phyloP scores from a whole-genome alignment of 1,140 invertebrate species.

The Calephelis nemesis region DNA sequence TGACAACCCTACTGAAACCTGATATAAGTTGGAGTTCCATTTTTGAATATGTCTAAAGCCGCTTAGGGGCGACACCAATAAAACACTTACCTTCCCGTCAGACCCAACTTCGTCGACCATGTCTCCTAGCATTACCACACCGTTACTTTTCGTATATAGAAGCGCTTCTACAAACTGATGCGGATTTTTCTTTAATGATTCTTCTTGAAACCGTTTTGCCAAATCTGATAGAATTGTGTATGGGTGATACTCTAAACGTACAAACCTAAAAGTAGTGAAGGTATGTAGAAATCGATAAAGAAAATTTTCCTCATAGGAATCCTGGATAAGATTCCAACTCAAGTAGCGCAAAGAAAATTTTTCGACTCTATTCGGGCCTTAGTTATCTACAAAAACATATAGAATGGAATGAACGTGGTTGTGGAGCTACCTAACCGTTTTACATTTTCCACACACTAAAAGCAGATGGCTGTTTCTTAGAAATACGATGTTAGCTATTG shows the following conservation, averaged over 20 bases:
- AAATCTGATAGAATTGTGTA: conserved; percentile 79
- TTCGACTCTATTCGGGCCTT: too few relatives aligned
- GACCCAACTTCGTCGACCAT: conserved; percentile 80
- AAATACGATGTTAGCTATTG: too few relatives aligned
- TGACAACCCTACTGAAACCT: too few relatives aligned
- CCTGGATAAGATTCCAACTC: too few relatives aligned
- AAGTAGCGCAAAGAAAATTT: too few relatives aligned
- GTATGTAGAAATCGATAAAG: background rate
- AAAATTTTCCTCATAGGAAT: too few relatives aligned
- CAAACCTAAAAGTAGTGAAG: conserved; percentile 69
- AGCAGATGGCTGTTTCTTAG: too few relatives aligned
- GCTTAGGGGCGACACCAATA: background rate
- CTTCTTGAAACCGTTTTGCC: conserved; percentile 75
- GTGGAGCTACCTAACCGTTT: too few relatives aligned
- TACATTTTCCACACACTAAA: too few relatives aligned
- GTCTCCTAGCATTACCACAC: conserved; percentile 88
- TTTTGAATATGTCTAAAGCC: background rate
- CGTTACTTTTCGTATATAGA: conserved; percentile 82
- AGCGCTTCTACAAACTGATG: conserved; percentile 90
- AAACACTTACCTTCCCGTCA: conserved; percentile 80
- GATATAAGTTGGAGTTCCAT: too few relatives aligned
- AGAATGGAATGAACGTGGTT: too few relatives aligned
- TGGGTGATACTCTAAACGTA: conserved; percentile 85
- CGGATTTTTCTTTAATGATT: conserved; percentile 73
- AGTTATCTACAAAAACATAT: too few relatives aligned